Conservation (phyloP, 2,888 invertebrate species). For the Polydesmus complanatus region DNA sequence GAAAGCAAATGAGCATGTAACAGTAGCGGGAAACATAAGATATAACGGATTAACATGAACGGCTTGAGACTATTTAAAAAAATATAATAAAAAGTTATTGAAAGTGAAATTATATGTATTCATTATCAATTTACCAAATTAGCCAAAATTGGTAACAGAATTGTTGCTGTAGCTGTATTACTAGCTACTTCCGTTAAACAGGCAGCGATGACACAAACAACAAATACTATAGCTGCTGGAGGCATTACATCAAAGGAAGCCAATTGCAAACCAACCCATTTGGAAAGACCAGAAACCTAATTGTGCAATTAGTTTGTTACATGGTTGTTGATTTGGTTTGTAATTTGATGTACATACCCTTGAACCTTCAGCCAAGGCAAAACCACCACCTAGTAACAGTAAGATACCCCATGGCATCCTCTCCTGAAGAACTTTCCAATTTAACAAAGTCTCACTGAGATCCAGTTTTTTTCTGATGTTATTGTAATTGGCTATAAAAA, state of each 20-base stretch:
- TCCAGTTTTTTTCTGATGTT: background rate
- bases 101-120: too few species aligned
- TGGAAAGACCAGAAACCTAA: conserved; percentile 28
- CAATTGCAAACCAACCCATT: conserved; percentile 28
- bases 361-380: conserved; percentile 77
- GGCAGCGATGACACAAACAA: conserved; percentile 31
- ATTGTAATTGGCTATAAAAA: background rate
- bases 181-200: conserved; percentile 33
- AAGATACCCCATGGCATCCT: conserved; percentile 84
- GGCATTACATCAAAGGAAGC: conserved; percentile 25
- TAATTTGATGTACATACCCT: conserved; percentile 30
- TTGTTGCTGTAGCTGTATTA: conserved; percentile 34
- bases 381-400: conserved; percentile 75
- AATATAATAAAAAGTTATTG: background rate
- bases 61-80: conserved; percentile 45
- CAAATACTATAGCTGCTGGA: conserved; percentile 27
- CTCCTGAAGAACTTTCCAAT: conserved; percentile 67
- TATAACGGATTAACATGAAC: conserved; percentile 69
- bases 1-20: conserved; percentile 77
- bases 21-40: conserved; percentile 73
- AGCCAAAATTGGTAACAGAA: conserved; percentile 32
- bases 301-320: background rate
- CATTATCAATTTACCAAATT: conserved; percentile 31
- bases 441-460: conserved; percentile 9
- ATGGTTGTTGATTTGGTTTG: background rate